Evolutionary conservation across 2,797 vertebrate species (phyloP).

Genomic region (Ambastaia sidthimunki): DNA sequence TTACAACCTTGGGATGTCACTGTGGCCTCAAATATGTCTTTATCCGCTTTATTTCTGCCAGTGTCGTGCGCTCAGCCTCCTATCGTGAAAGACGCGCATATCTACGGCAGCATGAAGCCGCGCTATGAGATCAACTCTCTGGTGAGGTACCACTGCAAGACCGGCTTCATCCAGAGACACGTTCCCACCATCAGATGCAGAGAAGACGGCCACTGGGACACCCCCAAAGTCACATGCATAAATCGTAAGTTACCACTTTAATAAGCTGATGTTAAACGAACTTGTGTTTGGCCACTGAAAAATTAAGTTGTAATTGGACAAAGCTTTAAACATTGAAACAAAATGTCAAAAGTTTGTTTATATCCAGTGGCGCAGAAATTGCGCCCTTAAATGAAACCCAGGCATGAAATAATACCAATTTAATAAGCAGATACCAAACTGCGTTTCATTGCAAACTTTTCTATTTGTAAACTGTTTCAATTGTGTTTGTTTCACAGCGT

Average conservation of each 20-base stretch:
- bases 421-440: too few species aligned
- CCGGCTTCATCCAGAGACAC: conserved; percentile 92
- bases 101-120: conserved; percentile 87
- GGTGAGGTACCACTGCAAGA: conserved; percentile 92
- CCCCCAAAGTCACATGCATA: conserved; percentile 89
- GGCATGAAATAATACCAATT: too few species aligned
- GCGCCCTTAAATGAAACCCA: too few species aligned
- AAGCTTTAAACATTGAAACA: too few species aligned
- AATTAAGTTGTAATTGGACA: too few species aligned
- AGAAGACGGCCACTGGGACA: conserved; percentile 89
- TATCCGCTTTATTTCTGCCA: conserved; percentile 53
- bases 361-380: too few species aligned
- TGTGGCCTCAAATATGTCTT: background rate
- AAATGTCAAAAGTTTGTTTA: too few species aligned
- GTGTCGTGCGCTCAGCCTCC: conserved; percentile 90
- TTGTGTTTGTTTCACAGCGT: conserved; percentile 77
- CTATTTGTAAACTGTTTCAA: background rate
- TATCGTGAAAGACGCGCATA: conserved; percentile 85
- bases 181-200: conserved; percentile 89
- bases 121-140: conserved; percentile 92
- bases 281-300: too few species aligned
- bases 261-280: too few species aligned
- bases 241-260: conserved; percentile 80
- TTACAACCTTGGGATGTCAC: too few species aligned
- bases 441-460: too few species aligned